Evolutionary conservation across 2,113 vertebrate genomes (phyloP).

Genomic region (Cavia aperea): DNA sequence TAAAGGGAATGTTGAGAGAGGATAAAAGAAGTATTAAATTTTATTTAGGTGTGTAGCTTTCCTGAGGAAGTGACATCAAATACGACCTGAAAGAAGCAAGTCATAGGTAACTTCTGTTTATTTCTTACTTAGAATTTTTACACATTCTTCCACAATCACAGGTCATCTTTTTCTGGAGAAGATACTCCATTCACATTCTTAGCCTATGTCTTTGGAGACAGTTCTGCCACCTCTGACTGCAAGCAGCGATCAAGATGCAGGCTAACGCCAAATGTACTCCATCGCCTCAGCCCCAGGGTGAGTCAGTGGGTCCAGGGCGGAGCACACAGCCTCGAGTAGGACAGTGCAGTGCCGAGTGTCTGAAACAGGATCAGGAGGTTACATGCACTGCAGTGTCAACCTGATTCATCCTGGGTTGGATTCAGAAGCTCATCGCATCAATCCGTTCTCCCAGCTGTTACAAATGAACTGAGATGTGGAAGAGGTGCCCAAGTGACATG

Average conservation of each 20-base stretch:
- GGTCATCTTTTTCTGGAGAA: not conserved
- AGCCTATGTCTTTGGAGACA: not conserved
- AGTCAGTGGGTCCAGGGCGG: not conserved
- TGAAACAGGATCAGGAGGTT: not conserved
- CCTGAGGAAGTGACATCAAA: not conserved
- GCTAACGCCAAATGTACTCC: not conserved
- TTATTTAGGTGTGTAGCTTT: not conserved
- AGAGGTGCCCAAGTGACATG: not conserved
- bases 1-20: not conserved
- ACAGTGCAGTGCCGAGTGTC: not conserved
- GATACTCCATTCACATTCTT: not conserved
- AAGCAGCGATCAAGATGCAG: not conserved
- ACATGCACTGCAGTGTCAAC: not conserved
- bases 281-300: not conserved
- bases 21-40: not conserved
- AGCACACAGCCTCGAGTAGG: not conserved
- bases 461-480: not conserved
- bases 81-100: not conserved
- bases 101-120: not conserved
- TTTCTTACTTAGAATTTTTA: not conserved
- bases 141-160: not conserved
- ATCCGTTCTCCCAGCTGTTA: not conserved
- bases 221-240: not conserved
- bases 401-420: not conserved
- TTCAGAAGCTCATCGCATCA: not conserved